These are phyloP conservation scores for Centrocercus urophasianus DNA, from an alignment of 2,113 vertebrate species.

Conservation along the genomic window DNA sequence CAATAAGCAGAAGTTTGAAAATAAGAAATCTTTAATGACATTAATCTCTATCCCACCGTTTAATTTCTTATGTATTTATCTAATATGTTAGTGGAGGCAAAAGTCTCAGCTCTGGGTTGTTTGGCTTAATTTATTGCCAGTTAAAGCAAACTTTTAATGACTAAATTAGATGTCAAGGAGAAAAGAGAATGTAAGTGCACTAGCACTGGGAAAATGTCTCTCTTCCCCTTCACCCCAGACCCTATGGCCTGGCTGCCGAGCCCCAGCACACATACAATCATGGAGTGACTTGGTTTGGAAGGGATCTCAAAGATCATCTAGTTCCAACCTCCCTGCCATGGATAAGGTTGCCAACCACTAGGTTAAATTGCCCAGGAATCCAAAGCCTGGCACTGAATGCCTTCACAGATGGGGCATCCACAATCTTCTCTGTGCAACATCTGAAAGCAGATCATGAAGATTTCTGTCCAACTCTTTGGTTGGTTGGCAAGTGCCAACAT, in stretches of 20 bases:
- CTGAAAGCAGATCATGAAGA: background rate
- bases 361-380: too few relatives aligned
- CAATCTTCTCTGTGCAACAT: background rate
- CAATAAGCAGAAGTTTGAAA: background rate
- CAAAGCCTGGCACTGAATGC: too few relatives aligned
- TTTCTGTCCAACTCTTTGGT: too few relatives aligned
- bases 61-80: background rate
- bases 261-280: background rate
- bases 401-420: too few relatives aligned
- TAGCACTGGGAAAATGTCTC: rapidly evolving
- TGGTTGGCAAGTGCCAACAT: background rate
- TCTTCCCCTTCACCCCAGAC: rapidly evolving
- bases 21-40: background rate
- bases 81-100: rapidly evolving
- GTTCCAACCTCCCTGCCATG: too few relatives aligned
- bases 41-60: rapidly evolving
- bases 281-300: too few relatives aligned
- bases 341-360: too few relatives aligned
- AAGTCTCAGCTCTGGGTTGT: background rate
- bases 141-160: constrained; percentile 11
- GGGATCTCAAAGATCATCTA: too few relatives aligned
- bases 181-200: background rate
- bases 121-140: constrained; percentile 17
- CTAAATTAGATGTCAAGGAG: background rate
- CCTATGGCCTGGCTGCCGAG: background rate